Percentiles rank a stretch among this genome's conserved stretches.
These are phyloP conservation scores for Laothoe populi DNA, from an alignment of 2,888 invertebrate genomes.

Conservation along the genomic window DNA sequence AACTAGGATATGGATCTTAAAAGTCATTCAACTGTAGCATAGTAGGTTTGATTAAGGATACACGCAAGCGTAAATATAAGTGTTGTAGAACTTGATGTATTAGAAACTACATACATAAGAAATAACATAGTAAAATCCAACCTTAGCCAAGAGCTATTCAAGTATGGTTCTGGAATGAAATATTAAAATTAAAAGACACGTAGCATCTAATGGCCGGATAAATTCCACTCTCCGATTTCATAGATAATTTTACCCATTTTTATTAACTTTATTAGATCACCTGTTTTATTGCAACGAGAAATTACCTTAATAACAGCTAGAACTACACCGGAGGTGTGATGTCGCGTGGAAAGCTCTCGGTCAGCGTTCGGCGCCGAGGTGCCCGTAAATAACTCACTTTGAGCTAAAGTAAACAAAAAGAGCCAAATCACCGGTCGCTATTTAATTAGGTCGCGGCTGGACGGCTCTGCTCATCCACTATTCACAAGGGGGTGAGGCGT, in stretches of 20 bases:
- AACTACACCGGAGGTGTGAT: neutral
- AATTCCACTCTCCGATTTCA: too few relatives aligned
- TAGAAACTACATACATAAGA: too few relatives aligned
- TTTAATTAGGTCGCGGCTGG: conserved; percentile 46
- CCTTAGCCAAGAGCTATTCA: too few relatives aligned
- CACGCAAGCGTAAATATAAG: too few relatives aligned
- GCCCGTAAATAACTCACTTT: neutral
- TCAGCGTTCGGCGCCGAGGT: neutral
- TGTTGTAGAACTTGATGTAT: too few relatives aligned
- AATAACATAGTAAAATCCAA: too few relatives aligned
- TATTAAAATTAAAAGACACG: too few relatives aligned
- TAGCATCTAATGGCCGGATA: too few relatives aligned
- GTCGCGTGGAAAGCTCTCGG: neutral
- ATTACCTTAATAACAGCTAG: too few relatives aligned
- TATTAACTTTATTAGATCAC: neutral
- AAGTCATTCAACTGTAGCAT: neutral
- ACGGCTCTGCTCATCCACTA: neutral
- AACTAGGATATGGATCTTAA: neutral
- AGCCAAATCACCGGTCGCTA: conserved; percentile 45
- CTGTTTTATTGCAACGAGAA: too few relatives aligned
- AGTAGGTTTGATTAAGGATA: neutral
- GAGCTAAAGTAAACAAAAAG: conserved; percentile 31
- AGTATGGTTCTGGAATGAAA: too few relatives aligned
- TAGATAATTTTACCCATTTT: too few relatives aligned
- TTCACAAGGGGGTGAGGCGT: neutral